phyloP scores from a whole-genome alignment of 92 coral and sea anemone genomes.

The Zoanthus sociatus region DNA sequence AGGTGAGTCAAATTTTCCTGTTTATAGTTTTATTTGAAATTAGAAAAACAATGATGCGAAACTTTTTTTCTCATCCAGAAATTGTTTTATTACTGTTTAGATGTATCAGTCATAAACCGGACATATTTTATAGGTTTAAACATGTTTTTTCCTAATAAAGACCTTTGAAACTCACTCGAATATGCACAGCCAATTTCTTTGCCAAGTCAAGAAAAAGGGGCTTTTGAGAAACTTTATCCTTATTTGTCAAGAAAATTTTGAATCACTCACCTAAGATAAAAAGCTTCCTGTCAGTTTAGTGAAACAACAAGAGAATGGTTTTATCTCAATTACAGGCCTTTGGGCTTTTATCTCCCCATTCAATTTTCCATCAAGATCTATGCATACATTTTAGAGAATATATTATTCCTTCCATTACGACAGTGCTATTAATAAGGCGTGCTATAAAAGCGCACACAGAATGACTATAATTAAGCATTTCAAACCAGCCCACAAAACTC shows the following conservation, averaged over 20 bases:
- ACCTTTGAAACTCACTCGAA: neutral
- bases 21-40: constrained; percentile 8
- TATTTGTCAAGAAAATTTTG: constrained; percentile 35
- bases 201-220: constrained; percentile 14
- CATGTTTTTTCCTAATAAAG: constrained; percentile 15
- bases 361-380: constrained; percentile 60
- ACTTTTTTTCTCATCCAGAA: neutral
- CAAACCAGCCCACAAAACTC: constrained; percentile 67
- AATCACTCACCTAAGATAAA: constrained; percentile 40
- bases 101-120: constrained; percentile 21
- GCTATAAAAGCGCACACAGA: constrained; percentile 66
- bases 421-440: constrained; percentile 75
- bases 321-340: constrained; percentile 69
- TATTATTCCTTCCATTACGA: constrained; percentile 69
- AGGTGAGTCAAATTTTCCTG: constrained; percentile 68
- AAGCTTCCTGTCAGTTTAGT: constrained; percentile 44
- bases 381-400: constrained; percentile 78
- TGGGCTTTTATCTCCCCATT: constrained; percentile 63
- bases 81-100: constrained; percentile 3
- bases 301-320: constrained; percentile 62
- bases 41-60: neutral
- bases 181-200: constrained; percentile 16
- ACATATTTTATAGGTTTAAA: constrained; percentile 12
- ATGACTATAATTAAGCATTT: constrained; percentile 68
- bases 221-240: constrained; percentile 24